A percentile compares a stretch with the other conserved stretches of the same genome.
Evolutionary conservation across 2,113 vertebrate genomes (phyloP).

Genomic region (Rhea americana): DNA sequence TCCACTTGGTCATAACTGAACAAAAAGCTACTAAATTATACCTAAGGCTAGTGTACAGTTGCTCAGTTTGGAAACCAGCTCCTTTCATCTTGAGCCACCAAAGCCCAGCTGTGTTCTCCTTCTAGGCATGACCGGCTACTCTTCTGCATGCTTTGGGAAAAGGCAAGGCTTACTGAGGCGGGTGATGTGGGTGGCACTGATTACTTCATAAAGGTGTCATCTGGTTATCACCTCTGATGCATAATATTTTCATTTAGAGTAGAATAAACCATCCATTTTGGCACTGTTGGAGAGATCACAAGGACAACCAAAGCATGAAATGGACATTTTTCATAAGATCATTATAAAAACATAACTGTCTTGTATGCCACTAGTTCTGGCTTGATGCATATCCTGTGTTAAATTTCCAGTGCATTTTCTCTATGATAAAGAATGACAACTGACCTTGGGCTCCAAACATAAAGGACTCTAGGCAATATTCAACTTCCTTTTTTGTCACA

Average conservation of each 20-base stretch:
- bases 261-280: neutral
- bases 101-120: neutral
- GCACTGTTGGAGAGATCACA: neutral
- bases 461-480: neutral
- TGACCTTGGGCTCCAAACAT: neutral
- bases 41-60: neutral
- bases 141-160: neutral
- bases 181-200: fast-evolving
- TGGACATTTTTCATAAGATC: neutral
- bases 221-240: neutral
- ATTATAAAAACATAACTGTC: neutral
- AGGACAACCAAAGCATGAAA: neutral
- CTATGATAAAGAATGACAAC: neutral
- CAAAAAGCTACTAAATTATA: constrained; percentile 12
- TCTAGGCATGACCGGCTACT: neutral
- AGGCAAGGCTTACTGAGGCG: neutral
- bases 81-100: neutral
- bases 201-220: neutral
- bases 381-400: neutral
- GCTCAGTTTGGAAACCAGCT: neutral
- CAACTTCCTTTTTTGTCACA: neutral
- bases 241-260: neutral
- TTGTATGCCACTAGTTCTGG: fast-evolving
- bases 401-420: neutral
- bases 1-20: neutral